These are phyloP conservation scores for Limanda limanda DNA, from an alignment of 2,113 vertebrate species.

Conservation along the genomic window DNA sequence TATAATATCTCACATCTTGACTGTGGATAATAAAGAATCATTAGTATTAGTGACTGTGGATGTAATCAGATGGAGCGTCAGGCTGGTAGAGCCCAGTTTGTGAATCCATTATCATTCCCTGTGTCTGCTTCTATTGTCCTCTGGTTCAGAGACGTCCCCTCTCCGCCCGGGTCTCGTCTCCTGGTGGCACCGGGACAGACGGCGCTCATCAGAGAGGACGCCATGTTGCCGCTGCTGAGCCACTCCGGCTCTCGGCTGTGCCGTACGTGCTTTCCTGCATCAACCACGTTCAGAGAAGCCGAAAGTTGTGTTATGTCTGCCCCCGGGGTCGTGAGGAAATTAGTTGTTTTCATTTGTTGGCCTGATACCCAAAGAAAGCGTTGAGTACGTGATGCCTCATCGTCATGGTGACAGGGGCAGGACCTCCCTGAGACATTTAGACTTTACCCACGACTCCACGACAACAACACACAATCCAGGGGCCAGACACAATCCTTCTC, in stretches of 20 bases:
- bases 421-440: constrained; percentile 16
- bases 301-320: constrained; percentile 44
- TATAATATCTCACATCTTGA: too few relatives aligned
- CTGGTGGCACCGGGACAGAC: constrained; percentile 28
- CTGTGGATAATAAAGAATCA: too few relatives aligned
- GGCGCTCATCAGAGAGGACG: not conserved
- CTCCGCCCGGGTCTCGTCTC: not conserved
- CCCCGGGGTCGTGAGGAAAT: constrained; percentile 16
- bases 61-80: too few relatives aligned
- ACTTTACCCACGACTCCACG: constrained; percentile 24
- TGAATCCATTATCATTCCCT: too few relatives aligned
- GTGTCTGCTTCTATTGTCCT: too few relatives aligned
- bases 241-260: not conserved
- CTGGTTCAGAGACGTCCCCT: too few relatives aligned
- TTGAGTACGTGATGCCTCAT: constrained; percentile 40
- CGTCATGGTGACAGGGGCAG: constrained; percentile 11
- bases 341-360: constrained; percentile 49
- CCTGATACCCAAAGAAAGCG: constrained; percentile 34
- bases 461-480: constrained; percentile 40
- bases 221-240: not conserved
- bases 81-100: too few relatives aligned
- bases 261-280: constrained; percentile 23
- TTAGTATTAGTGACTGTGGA: too few relatives aligned
- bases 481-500: constrained; percentile 24
- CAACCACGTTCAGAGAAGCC: constrained; percentile 34